Base-by-base conservation (phyloP, 2,113 vertebrate genomes). In the Daphoenositta chrysoptera region DNA sequence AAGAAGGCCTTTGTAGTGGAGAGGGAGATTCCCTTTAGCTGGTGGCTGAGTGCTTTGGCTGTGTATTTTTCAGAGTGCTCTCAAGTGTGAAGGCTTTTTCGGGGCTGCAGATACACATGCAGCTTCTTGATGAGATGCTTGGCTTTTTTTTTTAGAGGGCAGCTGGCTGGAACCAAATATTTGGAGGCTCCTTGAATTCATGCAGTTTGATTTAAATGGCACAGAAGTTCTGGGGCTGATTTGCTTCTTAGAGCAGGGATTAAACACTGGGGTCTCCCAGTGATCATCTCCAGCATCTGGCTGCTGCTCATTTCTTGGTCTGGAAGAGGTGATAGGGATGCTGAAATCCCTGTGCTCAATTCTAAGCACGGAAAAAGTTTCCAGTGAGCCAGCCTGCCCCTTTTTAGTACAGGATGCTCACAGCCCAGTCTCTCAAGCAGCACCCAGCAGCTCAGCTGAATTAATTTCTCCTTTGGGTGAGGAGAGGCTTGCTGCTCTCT, bases 61-160 rank as follows among this genome's bases (percentile, higher is more conserved):
- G 64, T 90, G 60, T 93, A 14, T 93, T 97, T 96, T 92, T 93
- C 71, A 77, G 87, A 92, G 85, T 3, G 42, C 90, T 96, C 83
- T 93, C 88, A 78, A 95, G 85, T 90, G 72, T 95, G 93, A 96
- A 96, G 86, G 76, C 21, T 92, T 95, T 94, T 95, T 90, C n/a
- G 0, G 6, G 65, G 50, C 83, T 89, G 83, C 79, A 82, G 87
- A 87, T 57, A 50, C 48, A 72, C 10, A 27, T 1, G 0, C 45
- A 78, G 93, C 66, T 92, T 78, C 76, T 57, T 90, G 82, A 95
- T 76, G 77, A 94, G 81, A 69, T 70, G 60, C 45, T 91, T 90
- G 80, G 69, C 27, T 72, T 71, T 92, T 82, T 61, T 88, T 56
- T 88, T 87, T 76, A 71, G 93, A 95, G 86, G 51, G 80, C 5